Conservation (phyloP, 2,113 vertebrate genomes). For the Scalopus aquaticus region DNA sequence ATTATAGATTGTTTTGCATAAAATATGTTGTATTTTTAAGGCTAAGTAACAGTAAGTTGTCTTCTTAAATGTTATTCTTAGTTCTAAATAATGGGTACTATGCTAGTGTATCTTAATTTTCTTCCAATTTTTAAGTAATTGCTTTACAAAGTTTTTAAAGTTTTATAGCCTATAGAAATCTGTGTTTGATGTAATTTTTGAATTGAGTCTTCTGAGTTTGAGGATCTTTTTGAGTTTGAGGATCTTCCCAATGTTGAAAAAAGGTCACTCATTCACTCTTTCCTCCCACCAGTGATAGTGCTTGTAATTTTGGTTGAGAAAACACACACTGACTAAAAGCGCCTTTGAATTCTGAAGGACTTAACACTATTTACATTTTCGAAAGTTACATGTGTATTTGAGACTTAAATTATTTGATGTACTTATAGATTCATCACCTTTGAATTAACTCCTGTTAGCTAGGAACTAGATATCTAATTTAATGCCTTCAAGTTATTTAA, state of each 20-base stretch:
- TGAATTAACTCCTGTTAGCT: neutral
- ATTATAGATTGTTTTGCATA: conserved; percentile 27
- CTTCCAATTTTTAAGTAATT: conserved; percentile 23
- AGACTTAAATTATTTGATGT: neutral
- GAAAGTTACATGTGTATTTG: conserved; percentile 29
- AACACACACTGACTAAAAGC: neutral
- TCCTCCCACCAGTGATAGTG: neutral
- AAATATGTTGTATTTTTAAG: neutral
- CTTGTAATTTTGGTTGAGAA: neutral
- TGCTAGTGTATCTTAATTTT: conserved; percentile 9
- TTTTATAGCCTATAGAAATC: neutral
- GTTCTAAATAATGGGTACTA: conserved; percentile 5
- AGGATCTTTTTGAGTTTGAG: neutral
- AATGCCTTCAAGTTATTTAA: neutral
- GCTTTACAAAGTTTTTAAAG: neutral
- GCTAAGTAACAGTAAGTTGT: conserved; percentile 35
- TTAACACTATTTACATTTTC: conserved; percentile 20
- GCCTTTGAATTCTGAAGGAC: neutral
- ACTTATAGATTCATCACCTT: neutral
- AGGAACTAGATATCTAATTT: neutral
- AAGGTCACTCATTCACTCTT: neutral
- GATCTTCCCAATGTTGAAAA: neutral
- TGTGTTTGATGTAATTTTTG: neutral
- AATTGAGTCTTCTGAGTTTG: neutral
- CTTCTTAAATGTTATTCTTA: conserved; percentile 16